phyloP scores from a whole-genome alignment of 2,797 vertebrate species.

The Sus cebifrons region DNA sequence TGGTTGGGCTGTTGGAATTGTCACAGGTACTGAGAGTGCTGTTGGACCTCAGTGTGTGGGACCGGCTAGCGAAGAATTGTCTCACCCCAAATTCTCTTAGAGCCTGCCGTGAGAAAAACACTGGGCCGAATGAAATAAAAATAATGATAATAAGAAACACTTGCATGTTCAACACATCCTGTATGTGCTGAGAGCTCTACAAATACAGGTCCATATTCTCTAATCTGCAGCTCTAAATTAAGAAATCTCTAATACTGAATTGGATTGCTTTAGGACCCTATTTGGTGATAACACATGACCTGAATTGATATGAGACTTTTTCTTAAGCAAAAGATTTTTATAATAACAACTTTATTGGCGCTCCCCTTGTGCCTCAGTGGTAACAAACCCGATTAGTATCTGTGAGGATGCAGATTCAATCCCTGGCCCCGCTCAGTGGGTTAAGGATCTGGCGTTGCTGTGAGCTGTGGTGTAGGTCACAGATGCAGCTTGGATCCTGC shows the following conservation, averaged over 20 bases:
- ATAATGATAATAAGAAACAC: not conserved
- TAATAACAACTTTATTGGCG: not conserved
- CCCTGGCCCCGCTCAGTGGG: too few relatives aligned
- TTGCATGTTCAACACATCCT: not conserved
- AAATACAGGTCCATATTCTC: not conserved
- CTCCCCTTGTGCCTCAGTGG: too few relatives aligned
- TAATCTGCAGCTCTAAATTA: not conserved
- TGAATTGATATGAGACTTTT: not conserved
- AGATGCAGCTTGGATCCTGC: too few relatives aligned
- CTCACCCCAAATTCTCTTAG: not conserved
- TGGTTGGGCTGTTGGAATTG: not conserved
- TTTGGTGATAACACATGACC: not conserved
- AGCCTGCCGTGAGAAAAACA: not conserved
- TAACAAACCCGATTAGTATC: too few relatives aligned
- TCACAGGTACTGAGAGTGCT: not conserved
- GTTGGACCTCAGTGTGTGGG: not conserved
- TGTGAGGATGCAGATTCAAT: too few relatives aligned
- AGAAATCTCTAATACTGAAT: slow-evolving; percentile 5
- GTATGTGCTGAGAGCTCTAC: not conserved
- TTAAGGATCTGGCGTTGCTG: too few relatives aligned
- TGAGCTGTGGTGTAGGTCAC: too few relatives aligned
- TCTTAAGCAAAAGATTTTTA: not conserved
- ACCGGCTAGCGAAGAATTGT: not conserved
- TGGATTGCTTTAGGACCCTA: not conserved
- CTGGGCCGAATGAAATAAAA: not conserved